A percentile compares a stretch with the other conserved stretches of the same genome.
Conservation (phyloP, 2,113 vertebrate genomes). For the Bucco capensis region DNA sequence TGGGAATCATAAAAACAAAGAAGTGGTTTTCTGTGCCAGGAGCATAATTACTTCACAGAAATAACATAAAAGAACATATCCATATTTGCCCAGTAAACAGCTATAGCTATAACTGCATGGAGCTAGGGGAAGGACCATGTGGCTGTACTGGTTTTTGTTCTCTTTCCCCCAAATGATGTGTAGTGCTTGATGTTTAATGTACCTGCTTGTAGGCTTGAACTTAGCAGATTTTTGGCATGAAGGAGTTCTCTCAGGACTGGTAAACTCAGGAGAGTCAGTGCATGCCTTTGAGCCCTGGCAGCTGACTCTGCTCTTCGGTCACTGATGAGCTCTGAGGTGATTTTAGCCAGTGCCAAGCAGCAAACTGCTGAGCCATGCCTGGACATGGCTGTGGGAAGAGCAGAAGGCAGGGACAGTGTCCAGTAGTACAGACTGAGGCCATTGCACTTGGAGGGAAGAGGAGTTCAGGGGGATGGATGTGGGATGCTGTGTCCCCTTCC, state of each 20-base stretch:
- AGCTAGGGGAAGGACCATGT: not conserved
- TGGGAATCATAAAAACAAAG: constrained; percentile 22
- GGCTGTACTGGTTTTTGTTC: not conserved
- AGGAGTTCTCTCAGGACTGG: not conserved
- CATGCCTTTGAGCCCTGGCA: not conserved
- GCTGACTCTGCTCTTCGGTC: not conserved
- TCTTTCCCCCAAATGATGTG: not conserved
- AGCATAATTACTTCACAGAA: constrained; percentile 12
- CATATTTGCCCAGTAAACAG: constrained; percentile 5
- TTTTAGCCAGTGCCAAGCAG: not conserved
- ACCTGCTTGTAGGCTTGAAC: not conserved
- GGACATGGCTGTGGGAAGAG: not conserved
- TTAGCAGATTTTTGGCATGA: not conserved
- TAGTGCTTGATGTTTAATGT: not conserved
- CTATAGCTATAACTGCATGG: not conserved
- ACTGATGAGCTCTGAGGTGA: not conserved
- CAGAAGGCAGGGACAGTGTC: not conserved
- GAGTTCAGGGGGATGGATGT: not conserved
- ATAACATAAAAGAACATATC: not conserved
- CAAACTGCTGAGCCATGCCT: not conserved
- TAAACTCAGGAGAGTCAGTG: not conserved
- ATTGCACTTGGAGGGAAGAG: not conserved
- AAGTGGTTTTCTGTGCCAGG: constrained; percentile 12
- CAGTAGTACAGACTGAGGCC: not conserved
- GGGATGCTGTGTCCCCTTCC: not conserved